Conservation (phyloP, 2,797 vertebrate genomes). For the Clarias laeviceps region DNA sequence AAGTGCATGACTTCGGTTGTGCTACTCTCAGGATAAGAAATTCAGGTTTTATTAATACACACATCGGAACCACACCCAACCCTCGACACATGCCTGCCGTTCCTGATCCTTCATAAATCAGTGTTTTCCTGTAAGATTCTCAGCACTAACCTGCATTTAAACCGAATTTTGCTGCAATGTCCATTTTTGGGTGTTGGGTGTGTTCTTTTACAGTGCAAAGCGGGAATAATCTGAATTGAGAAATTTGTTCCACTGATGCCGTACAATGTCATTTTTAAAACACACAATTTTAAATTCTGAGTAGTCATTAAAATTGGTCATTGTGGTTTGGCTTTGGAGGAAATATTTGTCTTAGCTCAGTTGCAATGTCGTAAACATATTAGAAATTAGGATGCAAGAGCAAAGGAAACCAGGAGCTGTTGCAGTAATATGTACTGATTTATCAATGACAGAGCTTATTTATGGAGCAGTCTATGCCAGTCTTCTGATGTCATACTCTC, state of each 20-base stretch:
- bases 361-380: conserved; percentile 42
- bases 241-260: conserved; percentile 1
- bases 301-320: conserved; percentile 34
- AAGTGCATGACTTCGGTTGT: neutral
- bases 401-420: conserved; percentile 36
- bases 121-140: neutral
- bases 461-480: conserved; percentile 61
- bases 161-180: neutral
- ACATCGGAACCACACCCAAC: neutral
- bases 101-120: neutral
- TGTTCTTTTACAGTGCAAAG: neutral
- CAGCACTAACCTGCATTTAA: neutral
- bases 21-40: neutral
- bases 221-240: neutral
- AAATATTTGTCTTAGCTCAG: conserved; percentile 31
- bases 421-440: conserved; percentile 37
- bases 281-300: conserved; percentile 25
- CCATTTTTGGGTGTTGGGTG: neutral
- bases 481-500: conserved; percentile 61
- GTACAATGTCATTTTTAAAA: conserved; percentile 30
- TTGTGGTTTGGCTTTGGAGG: conserved; percentile 45
- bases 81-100: neutral
- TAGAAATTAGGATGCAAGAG: conserved; percentile 20
- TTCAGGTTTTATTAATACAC: neutral
- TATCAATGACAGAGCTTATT: conserved; percentile 51